These are phyloP conservation scores for Heteromyza rotundicornis DNA, from an alignment of 2,888 invertebrate genomes.

Conservation along the genomic window DNA sequence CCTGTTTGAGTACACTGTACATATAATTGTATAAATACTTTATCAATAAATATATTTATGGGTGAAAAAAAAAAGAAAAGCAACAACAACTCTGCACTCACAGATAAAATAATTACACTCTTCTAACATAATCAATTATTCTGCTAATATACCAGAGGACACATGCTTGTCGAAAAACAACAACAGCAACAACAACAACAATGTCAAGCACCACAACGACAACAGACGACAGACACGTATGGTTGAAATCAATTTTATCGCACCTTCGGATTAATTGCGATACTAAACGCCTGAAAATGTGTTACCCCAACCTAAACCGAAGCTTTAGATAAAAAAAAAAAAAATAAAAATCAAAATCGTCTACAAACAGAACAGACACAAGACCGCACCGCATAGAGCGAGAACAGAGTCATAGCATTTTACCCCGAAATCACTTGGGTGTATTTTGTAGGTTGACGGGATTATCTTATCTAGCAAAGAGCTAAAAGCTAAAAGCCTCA, in stretches of 20 bases:
- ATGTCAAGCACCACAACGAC: not conserved
- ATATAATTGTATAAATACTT: too few species aligned
- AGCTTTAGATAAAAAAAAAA: conserved; percentile 25
- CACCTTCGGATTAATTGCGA: conserved; percentile 55
- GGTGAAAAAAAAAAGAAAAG: too few species aligned
- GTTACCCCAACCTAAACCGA: not conserved
- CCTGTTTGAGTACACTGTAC: too few species aligned
- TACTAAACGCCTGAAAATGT: conserved; percentile 32
- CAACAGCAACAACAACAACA: not conserved
- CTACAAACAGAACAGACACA: conserved; percentile 2
- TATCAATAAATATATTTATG: too few species aligned
- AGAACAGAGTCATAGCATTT: not conserved
- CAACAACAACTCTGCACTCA: conserved; percentile 21
- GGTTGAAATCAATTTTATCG: conserved; percentile 55
- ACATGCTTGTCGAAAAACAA: conserved; percentile 24
- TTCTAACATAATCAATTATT: conserved; percentile 55
- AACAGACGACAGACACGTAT: conserved; percentile 22
- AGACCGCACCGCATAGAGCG: not conserved
- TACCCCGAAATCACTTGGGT: conserved; percentile 17
- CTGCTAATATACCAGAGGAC: conserved; percentile 44
- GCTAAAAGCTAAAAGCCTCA: conserved; percentile 44
- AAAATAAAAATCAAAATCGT: conserved; percentile 12
- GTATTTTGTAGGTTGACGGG: conserved; percentile 35
- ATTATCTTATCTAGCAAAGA: conserved; percentile 51
- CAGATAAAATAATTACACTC: conserved; percentile 55